A percentile compares a stretch with the other conserved stretches of the same genome.
These are phyloP conservation scores for Ophiodon elongatus DNA, from an alignment of 2,113 vertebrate species.

Conservation along the genomic window DNA sequence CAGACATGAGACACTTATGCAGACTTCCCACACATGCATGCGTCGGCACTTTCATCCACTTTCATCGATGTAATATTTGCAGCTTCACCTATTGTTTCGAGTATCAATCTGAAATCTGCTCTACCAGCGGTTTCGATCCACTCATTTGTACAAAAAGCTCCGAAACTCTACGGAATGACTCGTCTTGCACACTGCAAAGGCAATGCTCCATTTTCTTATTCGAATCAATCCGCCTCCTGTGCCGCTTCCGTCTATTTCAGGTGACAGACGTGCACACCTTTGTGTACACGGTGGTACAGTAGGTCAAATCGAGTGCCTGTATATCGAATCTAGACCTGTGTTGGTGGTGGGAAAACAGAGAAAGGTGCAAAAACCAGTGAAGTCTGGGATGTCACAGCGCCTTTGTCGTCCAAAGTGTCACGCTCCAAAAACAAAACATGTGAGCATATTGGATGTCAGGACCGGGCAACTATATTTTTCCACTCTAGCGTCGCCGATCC, in stretches of 20 bases:
- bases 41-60: not conserved
- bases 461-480: slow-evolving; percentile 20
- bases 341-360: slow-evolving; percentile 24
- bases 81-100: slow-evolving; percentile 18
- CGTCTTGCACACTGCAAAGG: slow-evolving; percentile 19
- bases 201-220: slow-evolving; percentile 27
- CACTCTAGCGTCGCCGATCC: not conserved
- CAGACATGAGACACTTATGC: slow-evolving; percentile 24
- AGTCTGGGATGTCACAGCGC: slow-evolving; percentile 9
- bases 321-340: slow-evolving; percentile 51
- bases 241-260: slow-evolving; percentile 32
- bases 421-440: slow-evolving; percentile 7
- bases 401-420: slow-evolving; percentile 31
- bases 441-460: slow-evolving; percentile 31
- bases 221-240: not conserved
- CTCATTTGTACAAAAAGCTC: not conserved
- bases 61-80: slow-evolving; percentile 37
- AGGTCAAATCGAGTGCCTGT: slow-evolving; percentile 58
- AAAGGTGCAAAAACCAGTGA: slow-evolving; percentile 22
- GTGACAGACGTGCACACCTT: slow-evolving; percentile 45
- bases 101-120: slow-evolving; percentile 54
- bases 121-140: slow-evolving; percentile 45
- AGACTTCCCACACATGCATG: slow-evolving; percentile 48
- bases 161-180: slow-evolving; percentile 42
- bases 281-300: slow-evolving; percentile 32